phyloP scores from a whole-genome alignment of 1,140 invertebrate genomes.

The Bombus confusus region DNA sequence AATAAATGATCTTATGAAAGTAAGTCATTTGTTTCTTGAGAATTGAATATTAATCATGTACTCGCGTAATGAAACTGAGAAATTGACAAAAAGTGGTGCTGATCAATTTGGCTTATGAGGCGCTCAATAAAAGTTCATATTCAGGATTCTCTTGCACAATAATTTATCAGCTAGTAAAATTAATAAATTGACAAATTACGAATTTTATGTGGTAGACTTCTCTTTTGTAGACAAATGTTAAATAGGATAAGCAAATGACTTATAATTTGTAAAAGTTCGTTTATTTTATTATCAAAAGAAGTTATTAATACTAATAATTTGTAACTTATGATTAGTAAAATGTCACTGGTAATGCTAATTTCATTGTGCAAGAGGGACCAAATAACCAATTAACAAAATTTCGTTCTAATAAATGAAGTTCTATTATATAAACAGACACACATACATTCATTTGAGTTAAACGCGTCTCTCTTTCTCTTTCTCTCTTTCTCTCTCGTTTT shows the following conservation, averaged over 20 bases:
- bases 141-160: neutral
- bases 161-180: neutral
- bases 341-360: too few species aligned
- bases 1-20: too few species aligned
- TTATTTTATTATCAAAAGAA: too few species aligned
- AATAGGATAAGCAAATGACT: neutral
- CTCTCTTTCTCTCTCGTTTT: conserved; percentile 15
- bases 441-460: neutral
- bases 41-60: too few species aligned
- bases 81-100: neutral
- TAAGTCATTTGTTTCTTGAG: too few species aligned
- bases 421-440: neutral
- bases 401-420: neutral
- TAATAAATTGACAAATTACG: neutral
- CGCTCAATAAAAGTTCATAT: too few species aligned
- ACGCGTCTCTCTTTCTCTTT: neutral
- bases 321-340: neutral
- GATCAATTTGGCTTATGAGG: neutral
- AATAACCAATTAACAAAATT: neutral
- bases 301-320: too few species aligned
- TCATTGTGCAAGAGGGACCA: neutral
- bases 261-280: neutral
- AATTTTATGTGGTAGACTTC: neutral
- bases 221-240: neutral
- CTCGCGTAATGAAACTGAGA: neutral